Percentiles rank a stretch among this genome's conserved stretches.
phyloP scores from a whole-genome alignment of 2,113 vertebrate species.

The Apus apus region DNA sequence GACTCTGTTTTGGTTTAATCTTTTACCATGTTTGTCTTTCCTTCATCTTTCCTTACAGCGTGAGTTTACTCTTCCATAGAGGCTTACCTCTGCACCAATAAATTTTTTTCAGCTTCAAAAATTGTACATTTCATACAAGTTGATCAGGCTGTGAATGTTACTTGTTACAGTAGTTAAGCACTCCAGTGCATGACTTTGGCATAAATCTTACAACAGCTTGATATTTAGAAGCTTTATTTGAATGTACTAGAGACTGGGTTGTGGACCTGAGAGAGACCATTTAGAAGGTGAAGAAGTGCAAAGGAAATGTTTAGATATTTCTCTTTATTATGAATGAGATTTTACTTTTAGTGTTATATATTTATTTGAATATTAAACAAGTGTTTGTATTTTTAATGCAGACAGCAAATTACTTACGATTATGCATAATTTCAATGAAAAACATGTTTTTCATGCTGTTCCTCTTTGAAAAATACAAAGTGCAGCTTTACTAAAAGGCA shows the following conservation, averaged over 20 bases:
- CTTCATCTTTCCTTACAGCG: neutral
- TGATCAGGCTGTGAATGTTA: conserved; percentile 2
- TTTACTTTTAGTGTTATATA: neutral
- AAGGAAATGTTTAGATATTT: neutral
- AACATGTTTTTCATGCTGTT: neutral
- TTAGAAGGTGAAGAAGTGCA: neutral
- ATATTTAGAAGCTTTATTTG: conserved; percentile 27
- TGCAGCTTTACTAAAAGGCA: neutral
- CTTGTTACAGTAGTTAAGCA: conserved; percentile 24
- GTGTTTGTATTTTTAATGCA: neutral
- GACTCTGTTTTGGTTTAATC: neutral
- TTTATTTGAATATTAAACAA: neutral
- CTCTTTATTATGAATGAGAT: neutral
- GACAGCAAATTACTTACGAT: neutral
- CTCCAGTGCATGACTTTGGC: neutral
- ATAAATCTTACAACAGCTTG: conserved; percentile 7
- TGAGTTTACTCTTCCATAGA: neutral
- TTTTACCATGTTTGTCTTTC: neutral
- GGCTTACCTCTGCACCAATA: neutral
- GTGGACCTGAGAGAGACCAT: neutral
- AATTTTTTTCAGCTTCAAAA: conserved; percentile 7
- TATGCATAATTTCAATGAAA: neutral
- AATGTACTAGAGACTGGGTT: neutral
- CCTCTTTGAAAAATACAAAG: neutral
- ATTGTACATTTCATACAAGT: neutral